Evolutionary conservation across 2,888 invertebrate species (phyloP).

Genomic region (Criorhina ranunculi): DNA sequence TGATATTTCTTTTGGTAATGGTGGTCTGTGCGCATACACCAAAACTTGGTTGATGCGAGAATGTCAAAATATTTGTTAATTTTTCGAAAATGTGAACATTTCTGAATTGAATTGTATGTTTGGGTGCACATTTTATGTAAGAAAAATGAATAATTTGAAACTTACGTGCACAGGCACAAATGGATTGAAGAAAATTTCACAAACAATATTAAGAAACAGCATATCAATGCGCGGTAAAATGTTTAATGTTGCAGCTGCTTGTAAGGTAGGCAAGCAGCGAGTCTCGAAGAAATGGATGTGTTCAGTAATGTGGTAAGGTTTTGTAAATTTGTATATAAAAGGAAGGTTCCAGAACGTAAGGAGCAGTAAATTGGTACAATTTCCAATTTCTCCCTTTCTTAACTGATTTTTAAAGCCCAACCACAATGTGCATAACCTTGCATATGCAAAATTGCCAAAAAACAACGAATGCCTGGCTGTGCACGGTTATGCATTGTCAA

Average conservation of each 20-base stretch:
- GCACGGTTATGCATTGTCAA: no score
- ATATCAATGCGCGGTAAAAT: no score
- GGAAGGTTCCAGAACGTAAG: no score
- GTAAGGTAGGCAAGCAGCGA: neutral
- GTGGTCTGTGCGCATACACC: slow-evolving; percentile 44
- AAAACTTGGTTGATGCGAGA: slow-evolving; percentile 18
- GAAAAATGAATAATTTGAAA: neutral
- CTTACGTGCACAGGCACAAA: neutral
- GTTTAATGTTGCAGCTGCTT: neutral
- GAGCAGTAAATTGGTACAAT: no score
- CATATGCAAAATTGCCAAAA: no score
- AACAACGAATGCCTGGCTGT: no score
- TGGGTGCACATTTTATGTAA: neutral
- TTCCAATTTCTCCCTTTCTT: no score
- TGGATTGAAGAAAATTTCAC: neutral
- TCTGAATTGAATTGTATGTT: neutral
- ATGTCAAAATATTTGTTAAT: slow-evolving; percentile 21
- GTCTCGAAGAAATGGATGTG: neutral
- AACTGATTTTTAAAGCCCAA: no score
- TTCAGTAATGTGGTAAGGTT: neutral
- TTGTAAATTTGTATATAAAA: no score
- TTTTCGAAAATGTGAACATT: neutral
- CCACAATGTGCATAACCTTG: no score
- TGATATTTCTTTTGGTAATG: slow-evolving; percentile 19
- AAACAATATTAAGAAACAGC: no score